phyloP scores from a whole-genome alignment of 2,113 vertebrate species.

The Clarias macrocephalus region DNA sequence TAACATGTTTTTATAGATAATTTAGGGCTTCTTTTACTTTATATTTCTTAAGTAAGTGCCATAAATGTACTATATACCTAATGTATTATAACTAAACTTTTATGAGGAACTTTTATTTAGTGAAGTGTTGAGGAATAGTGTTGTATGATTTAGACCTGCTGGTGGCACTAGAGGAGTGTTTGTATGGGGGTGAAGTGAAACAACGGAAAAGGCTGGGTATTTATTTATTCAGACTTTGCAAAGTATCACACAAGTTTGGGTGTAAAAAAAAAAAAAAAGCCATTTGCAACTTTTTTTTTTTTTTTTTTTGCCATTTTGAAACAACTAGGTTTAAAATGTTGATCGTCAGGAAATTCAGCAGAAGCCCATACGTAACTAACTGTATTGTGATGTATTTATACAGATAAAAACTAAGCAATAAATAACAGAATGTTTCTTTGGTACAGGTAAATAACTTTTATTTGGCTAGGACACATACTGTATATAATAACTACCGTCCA shows the following conservation, averaged over 20 bases:
- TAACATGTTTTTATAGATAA: neutral
- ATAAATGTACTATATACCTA: neutral
- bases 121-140: neutral
- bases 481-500: neutral
- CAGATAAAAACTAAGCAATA: neutral
- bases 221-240: neutral
- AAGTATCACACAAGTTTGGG: neutral
- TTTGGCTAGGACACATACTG: neutral
- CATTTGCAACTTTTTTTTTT: neutral
- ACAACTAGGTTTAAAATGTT: neutral
- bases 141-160: neutral
- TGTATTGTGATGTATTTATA: neutral
- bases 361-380: neutral
- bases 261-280: neutral
- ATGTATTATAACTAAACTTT: neutral
- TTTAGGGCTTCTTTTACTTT: neutral
- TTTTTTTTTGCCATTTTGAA: neutral
- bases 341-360: neutral
- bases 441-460: slow-evolving; percentile 1
- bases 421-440: neutral
- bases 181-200: neutral
- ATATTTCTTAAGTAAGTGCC: neutral
- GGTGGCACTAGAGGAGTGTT: slow-evolving; percentile 8
- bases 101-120: neutral
- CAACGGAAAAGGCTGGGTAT: neutral